These are phyloP conservation scores for Syrista parreyssii DNA, from an alignment of 2,888 invertebrate genomes.

Conservation along the genomic window DNA sequence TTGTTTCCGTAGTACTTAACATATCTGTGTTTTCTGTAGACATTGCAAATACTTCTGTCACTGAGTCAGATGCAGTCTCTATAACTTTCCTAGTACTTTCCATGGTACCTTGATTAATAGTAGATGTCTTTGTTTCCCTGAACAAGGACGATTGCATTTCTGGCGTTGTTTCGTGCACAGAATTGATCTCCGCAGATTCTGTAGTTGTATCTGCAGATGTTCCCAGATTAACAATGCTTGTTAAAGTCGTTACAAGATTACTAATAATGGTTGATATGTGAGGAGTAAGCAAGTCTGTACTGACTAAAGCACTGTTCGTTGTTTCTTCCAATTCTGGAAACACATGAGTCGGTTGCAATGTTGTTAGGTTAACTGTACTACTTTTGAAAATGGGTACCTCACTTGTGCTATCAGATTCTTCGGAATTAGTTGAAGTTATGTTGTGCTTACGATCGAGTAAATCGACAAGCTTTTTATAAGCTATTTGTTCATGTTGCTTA, in stretches of 20 bases:
- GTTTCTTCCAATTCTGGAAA: background rate
- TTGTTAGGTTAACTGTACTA: background rate
- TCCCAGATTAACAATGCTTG: background rate
- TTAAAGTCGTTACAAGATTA: background rate
- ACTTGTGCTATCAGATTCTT: background rate
- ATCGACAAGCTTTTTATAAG: background rate
- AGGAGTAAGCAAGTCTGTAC: background rate
- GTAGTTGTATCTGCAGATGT: background rate
- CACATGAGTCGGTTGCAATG: background rate
- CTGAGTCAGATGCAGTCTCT: background rate
- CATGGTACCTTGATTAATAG: background rate
- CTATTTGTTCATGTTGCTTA: background rate
- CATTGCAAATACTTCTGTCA: background rate
- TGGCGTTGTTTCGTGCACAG: background rate
- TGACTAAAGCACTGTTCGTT: background rate
- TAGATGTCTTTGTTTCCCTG: too few relatives aligned
- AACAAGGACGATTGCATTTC: background rate
- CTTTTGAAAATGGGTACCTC: background rate
- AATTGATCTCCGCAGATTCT: slow-evolving; percentile 8
- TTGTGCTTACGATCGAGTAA: background rate
- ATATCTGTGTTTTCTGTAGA: slow-evolving; percentile 28
- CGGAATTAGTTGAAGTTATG: background rate
- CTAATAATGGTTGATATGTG: background rate
- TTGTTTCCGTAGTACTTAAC: slow-evolving; percentile 21
- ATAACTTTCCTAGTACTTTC: background rate